Conservation (phyloP, 2,797 vertebrate genomes). For the Oryzias sinensis region DNA sequence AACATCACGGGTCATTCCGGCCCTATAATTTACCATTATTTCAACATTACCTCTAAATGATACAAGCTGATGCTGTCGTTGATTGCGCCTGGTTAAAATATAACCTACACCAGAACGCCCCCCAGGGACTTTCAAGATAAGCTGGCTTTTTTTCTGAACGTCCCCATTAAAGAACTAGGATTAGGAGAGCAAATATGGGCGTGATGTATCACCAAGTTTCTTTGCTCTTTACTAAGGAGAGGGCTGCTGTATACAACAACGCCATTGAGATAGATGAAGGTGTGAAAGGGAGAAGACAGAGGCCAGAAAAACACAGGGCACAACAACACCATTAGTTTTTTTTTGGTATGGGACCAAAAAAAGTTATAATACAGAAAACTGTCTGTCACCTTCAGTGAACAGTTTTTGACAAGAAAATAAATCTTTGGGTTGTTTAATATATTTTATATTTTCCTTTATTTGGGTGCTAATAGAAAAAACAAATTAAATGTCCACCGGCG, state of each 20-base stretch:
- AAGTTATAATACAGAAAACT: slow-evolving; percentile 93
- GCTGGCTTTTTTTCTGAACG: slow-evolving; percentile 83
- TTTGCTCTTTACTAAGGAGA: slow-evolving; percentile 94
- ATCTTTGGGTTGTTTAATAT: slow-evolving; percentile 99
- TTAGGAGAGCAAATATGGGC: slow-evolving; percentile 93
- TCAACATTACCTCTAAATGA: slow-evolving; percentile 99
- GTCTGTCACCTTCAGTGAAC: slow-evolving; percentile 96
- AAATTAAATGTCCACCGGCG: slow-evolving; percentile 99
- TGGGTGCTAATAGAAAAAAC: slow-evolving; percentile 99
- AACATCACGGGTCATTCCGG: slow-evolving; percentile 96
- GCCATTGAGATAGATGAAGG: slow-evolving; percentile 97
- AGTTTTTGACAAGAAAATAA: slow-evolving; percentile 99
- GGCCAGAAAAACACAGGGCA: slow-evolving; percentile 91
- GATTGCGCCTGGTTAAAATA: slow-evolving; percentile 98
- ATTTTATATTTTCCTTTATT: slow-evolving; percentile 99
- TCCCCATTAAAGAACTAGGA: slow-evolving; percentile 99
- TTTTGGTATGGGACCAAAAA: slow-evolving; percentile 74
- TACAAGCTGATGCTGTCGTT: slow-evolving; percentile 99
- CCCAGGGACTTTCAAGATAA: slow-evolving; percentile 86
- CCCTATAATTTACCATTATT: slow-evolving; percentile 99
- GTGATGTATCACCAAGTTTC: slow-evolving; percentile 98
- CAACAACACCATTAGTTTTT: slow-evolving; percentile 92
- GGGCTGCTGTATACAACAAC: slow-evolving; percentile 98
- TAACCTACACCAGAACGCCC: slow-evolving; percentile 85
- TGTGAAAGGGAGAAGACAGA: slow-evolving; percentile 92